These are phyloP conservation scores for Strix occidentalis DNA, from an alignment of 2,797 vertebrate species.

Conservation along the genomic window DNA sequence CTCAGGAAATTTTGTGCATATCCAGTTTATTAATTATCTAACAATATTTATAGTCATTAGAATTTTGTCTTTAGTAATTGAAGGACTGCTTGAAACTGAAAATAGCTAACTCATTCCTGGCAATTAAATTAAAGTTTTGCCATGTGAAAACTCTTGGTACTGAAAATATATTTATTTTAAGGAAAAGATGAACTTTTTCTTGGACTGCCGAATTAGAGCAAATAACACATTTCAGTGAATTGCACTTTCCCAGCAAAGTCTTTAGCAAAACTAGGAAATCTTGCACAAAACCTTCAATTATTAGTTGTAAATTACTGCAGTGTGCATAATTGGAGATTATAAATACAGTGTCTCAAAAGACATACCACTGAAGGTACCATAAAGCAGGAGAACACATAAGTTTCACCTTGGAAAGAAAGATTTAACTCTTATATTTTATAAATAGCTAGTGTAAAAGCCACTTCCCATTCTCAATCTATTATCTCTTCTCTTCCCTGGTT, in stretches of 20 bases:
- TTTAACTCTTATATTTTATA: neutral
- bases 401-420: neutral
- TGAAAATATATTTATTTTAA: conserved; percentile 13
- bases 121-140: conserved; percentile 28
- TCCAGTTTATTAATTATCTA: neutral
- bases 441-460: neutral
- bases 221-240: neutral
- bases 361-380: neutral
- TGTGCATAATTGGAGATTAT: neutral
- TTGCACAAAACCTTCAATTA: neutral
- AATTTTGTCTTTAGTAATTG: neutral
- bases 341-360: neutral
- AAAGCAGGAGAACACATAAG: neutral
- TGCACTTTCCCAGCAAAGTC: neutral
- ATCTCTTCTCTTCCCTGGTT: neutral
- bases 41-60: neutral
- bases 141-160: neutral
- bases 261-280: neutral
- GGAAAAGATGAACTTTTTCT: neutral
- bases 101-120: neutral
- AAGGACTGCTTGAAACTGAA: conserved; percentile 10
- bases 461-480: neutral
- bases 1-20: neutral
- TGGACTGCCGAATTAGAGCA: neutral
- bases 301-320: neutral